phyloP scores from a whole-genome alignment of 2,113 vertebrate genomes.

The Cyprinodon variegatus region DNA sequence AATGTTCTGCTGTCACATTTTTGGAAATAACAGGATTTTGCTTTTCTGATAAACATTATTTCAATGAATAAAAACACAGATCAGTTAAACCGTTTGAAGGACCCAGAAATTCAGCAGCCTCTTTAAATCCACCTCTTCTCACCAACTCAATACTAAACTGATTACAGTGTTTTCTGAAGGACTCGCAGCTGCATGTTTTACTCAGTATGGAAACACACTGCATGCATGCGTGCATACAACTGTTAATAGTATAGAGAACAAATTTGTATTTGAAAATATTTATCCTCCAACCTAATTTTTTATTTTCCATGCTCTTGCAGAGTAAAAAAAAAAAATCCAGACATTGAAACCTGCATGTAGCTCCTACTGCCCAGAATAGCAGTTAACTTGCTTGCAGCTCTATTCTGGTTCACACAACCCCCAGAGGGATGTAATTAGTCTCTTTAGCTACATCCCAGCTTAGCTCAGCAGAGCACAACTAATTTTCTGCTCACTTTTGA shows the following conservation, averaged over 20 bases:
- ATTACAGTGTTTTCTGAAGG: slow-evolving; percentile 6
- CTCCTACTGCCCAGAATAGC: neutral
- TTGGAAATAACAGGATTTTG: too few species aligned
- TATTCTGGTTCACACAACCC: neutral
- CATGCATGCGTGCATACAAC: neutral
- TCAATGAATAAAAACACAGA: too few species aligned
- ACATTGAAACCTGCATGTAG: neutral
- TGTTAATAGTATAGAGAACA: neutral
- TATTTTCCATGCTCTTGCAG: neutral
- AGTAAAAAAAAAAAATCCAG: neutral
- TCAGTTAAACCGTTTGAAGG: neutral
- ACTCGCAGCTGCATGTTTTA: neutral
- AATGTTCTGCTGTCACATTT: neutral
- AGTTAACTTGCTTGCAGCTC: neutral
- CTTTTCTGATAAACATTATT: neutral
- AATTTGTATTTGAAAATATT: neutral
- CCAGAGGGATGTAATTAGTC: neutral
- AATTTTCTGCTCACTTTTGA: slow-evolving; percentile 1
- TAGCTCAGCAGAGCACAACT: neutral
- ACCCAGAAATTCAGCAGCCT: too few species aligned
- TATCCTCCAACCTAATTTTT: neutral
- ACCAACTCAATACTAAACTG: slow-evolving; percentile 18
- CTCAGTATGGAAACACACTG: too few species aligned
- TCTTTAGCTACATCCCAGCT: neutral
- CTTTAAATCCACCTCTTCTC: neutral